Percentiles rank a stretch among this genome's conserved stretches.
Evolutionary conservation across 2,113 vertebrate species (phyloP).

Genomic region (Maccullochella peelii): DNA sequence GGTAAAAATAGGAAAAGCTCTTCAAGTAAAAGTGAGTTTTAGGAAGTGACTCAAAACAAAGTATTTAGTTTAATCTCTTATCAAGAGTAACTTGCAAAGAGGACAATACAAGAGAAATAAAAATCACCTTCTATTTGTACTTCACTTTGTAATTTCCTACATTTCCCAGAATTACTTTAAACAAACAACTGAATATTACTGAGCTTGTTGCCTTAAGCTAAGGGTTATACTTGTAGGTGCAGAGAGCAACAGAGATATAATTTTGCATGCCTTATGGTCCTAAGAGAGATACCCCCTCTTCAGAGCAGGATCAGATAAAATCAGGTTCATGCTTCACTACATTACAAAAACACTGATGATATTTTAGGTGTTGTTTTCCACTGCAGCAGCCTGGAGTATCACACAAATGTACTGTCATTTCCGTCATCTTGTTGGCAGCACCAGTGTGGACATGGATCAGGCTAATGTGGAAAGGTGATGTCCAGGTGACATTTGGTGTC

Average conservation of each 20-base stretch:
- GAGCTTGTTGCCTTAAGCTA: background rate
- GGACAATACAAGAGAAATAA: background rate
- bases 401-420: background rate
- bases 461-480: conserved; percentile 31
- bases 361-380: conserved; percentile 57
- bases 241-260: background rate
- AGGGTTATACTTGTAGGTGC: background rate
- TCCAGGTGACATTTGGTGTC: conserved; percentile 60
- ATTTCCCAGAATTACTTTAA: background rate
- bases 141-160: background rate
- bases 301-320: conserved; percentile 38
- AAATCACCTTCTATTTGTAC: too few relatives aligned
- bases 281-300: background rate
- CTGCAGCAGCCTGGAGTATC: background rate
- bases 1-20: background rate
- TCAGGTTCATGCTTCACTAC: conserved; percentile 15
- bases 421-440: background rate
- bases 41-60: background rate
- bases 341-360: conserved; percentile 42
- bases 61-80: background rate
- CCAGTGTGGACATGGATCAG: conserved; percentile 17
- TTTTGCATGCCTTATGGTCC: background rate
- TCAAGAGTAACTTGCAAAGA: background rate
- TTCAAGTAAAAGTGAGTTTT: background rate
- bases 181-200: background rate